Conservation (phyloP, 2,113 vertebrate genomes). For the Struthio camelus region DNA sequence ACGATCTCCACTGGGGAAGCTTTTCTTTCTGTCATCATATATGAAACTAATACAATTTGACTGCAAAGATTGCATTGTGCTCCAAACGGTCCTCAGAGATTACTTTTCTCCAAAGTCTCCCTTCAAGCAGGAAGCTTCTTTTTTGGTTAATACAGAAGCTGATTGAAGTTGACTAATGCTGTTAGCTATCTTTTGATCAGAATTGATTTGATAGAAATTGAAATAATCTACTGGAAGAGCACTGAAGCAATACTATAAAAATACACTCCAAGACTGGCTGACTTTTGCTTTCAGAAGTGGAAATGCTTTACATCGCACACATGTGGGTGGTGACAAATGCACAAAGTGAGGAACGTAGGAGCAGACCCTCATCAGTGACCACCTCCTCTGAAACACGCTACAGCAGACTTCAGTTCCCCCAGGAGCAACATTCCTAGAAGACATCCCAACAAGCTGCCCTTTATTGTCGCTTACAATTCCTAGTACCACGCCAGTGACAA, state of each 20-base stretch:
- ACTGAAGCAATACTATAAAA: background rate
- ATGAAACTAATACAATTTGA: background rate
- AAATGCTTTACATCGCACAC: background rate
- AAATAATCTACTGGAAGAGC: slow-evolving; percentile 24
- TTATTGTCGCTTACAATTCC: background rate
- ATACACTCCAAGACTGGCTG: background rate
- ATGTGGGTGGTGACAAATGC: background rate
- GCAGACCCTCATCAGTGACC: background rate
- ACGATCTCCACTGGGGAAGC: background rate
- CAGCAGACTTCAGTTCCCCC: background rate
- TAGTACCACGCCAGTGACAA: background rate
- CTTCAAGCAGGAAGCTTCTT: background rate
- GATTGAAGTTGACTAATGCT: background rate
- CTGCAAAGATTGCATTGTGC: background rate
- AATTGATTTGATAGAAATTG: slow-evolving; percentile 14
- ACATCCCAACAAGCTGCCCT: background rate
- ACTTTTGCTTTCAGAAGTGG: background rate
- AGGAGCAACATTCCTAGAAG: background rate
- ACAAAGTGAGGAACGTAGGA: background rate
- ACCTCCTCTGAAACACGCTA: rapidly evolving
- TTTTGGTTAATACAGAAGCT: background rate
- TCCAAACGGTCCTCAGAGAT: background rate
- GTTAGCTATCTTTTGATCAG: background rate
- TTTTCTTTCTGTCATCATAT: background rate
- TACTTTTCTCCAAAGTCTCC: background rate